Evolutionary conservation across 2,888 invertebrate genomes (phyloP).

Genomic region (Meta bourneti): DNA sequence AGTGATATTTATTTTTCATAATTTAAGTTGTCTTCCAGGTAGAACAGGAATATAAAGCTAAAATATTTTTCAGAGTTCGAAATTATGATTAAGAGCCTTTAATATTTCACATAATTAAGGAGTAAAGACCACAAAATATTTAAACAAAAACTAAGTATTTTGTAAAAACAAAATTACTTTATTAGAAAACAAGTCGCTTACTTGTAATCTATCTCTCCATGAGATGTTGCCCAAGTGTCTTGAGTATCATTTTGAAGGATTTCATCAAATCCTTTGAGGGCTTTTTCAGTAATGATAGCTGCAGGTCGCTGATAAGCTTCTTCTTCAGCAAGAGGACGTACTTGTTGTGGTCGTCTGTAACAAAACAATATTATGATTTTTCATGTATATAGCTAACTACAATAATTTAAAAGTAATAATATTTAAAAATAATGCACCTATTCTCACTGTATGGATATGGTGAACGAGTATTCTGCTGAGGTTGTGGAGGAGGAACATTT

Average conservation of each 20-base stretch:
- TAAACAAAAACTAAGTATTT: too few species aligned
- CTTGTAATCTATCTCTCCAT: conserved; percentile 96
- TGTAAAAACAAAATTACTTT: too few species aligned
- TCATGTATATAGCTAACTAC: neutral
- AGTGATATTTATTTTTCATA: neutral
- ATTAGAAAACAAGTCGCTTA: conserved; percentile 16
- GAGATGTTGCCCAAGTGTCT: conserved; percentile 90
- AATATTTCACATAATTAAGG: too few species aligned
- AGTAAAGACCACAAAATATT: too few species aligned
- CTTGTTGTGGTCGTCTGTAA: conserved; percentile 81
- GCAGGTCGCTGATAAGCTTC: conserved; percentile 80
- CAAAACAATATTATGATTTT: neutral
- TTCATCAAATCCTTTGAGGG: conserved; percentile 94
- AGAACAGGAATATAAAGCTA: too few species aligned
- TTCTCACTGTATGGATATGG: conserved; percentile 79
- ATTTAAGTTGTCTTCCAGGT: neutral
- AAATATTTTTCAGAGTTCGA: too few species aligned
- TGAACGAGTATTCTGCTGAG: conserved; percentile 76
- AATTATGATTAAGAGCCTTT: too few species aligned
- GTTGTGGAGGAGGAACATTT: conserved; percentile 79
- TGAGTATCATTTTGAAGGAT: conserved; percentile 88
- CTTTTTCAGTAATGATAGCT: conserved; percentile 94
- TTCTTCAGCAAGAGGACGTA: conserved; percentile 78
- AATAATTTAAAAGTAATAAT: neutral
- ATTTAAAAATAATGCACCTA: conserved; percentile 69